Percentiles rank a stretch among this genome's conserved stretches.
Conservation (phyloP, 1,140 invertebrate genomes). For the Conus ventricosus region DNA sequence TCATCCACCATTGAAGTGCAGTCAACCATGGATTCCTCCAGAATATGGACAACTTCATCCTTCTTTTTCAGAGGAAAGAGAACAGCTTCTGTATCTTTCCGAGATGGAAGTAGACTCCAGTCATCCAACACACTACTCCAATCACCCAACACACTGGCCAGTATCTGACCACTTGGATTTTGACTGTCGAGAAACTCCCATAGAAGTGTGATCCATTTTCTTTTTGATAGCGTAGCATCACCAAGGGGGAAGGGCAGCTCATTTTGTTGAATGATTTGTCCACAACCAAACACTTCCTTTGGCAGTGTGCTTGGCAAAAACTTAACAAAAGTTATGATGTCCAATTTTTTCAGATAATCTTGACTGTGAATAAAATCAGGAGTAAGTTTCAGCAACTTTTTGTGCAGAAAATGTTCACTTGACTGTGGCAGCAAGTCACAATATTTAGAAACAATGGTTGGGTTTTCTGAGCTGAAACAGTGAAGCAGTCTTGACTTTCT, state of each 20-base stretch:
- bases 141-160: not conserved
- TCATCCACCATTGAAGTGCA: not conserved
- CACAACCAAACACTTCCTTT: not conserved
- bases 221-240: not conserved
- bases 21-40: not conserved
- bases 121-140: conserved; percentile 12
- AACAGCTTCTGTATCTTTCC: not conserved
- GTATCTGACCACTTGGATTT: not conserved
- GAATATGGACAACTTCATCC: conserved; percentile 11
- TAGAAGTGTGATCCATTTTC: not conserved
- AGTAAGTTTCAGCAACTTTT: not conserved
- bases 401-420: conserved; percentile 6
- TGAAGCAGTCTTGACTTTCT: not conserved
- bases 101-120: conserved; percentile 21
- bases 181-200: conserved; percentile 8
- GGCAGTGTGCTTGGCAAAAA: not conserved
- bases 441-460: not conserved
- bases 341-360: not conserved
- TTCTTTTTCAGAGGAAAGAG: conserved; percentile 21
- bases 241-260: not conserved
- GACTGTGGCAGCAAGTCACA: not conserved
- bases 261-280: not conserved
- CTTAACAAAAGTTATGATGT: not conserved
- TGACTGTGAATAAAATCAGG: not conserved
- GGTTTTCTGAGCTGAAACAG: not conserved